A percentile compares a stretch with the other conserved stretches of the same genome.
Conservation (phyloP, 1,140 invertebrate species). For the Micrasema longulum region DNA sequence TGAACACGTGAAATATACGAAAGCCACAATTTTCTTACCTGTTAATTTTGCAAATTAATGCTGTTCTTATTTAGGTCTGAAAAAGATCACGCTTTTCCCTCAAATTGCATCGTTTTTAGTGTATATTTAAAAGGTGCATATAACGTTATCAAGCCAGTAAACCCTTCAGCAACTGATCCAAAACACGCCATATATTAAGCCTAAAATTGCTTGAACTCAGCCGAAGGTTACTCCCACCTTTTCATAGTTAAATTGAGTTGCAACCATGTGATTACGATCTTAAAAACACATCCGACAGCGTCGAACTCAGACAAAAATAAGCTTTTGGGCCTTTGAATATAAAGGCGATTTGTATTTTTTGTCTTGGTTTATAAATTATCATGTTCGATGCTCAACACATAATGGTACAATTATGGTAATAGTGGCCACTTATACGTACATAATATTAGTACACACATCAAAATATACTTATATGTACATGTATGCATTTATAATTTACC, state of each 20-base stretch:
- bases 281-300: not conserved
- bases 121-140: too few relatives aligned
- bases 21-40: too few relatives aligned
- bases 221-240: slow-evolving; percentile 46
- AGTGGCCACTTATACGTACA: slow-evolving; percentile 37
- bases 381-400: slow-evolving; percentile 39
- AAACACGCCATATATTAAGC: slow-evolving; percentile 9
- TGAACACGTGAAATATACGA: too few relatives aligned
- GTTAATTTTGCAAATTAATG: too few relatives aligned
- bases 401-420: slow-evolving; percentile 55
- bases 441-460: slow-evolving; percentile 31
- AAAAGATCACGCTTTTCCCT: too few relatives aligned
- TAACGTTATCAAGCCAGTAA: too few relatives aligned
- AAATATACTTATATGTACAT: too few relatives aligned
- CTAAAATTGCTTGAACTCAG: slow-evolving; percentile 16
- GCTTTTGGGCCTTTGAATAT: not conserved
- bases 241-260: slow-evolving; percentile 45
- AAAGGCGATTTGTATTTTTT: slow-evolving; percentile 19
- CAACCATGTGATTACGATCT: slow-evolving; percentile 47
- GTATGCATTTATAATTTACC: too few relatives aligned
- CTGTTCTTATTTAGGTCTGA: too few relatives aligned
- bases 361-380: not conserved
- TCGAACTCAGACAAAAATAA: not conserved
- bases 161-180: slow-evolving; percentile 1
- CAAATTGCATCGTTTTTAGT: too few relatives aligned